Percentiles rank a stretch among this genome's conserved stretches.
phyloP scores from a whole-genome alignment of 2,888 invertebrate species.

The Thera britannica region DNA sequence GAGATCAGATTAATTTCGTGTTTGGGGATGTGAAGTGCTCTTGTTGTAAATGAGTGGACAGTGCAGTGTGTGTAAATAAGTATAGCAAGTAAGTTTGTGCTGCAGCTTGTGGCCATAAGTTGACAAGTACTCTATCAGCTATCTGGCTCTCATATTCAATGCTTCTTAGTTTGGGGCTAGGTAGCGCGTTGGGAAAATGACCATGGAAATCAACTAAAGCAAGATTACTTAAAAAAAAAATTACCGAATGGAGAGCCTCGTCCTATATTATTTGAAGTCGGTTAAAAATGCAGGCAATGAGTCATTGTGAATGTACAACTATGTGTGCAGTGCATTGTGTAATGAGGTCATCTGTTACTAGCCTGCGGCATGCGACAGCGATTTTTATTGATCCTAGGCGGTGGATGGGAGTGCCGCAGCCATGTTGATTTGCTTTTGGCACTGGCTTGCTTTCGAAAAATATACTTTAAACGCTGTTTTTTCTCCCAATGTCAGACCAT shows the following conservation, averaged over 20 bases:
- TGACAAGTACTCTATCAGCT: too few relatives aligned
- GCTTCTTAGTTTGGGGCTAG: too few relatives aligned
- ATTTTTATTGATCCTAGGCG: slow-evolving; percentile 26
- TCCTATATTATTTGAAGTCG: too few relatives aligned
- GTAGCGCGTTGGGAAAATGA: too few relatives aligned
- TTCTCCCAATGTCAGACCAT: too few relatives aligned
- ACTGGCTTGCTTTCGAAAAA: neutral
- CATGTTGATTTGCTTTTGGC: neutral
- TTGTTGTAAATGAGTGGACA: slow-evolving; percentile 13
- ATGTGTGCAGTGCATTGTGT: slow-evolving; percentile 9
- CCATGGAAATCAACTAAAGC: too few relatives aligned
- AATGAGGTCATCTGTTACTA: slow-evolving; percentile 17
- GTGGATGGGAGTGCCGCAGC: slow-evolving; percentile 1
- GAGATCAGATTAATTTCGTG: slow-evolving; percentile 39
- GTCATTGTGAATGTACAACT: slow-evolving; percentile 14
- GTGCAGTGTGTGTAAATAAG: neutral
- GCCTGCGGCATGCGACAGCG: slow-evolving; percentile 15
- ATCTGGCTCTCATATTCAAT: too few relatives aligned
- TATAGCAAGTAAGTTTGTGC: neutral
- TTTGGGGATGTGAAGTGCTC: slow-evolving; percentile 22
- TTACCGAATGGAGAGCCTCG: too few relatives aligned
- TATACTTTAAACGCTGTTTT: too few relatives aligned
- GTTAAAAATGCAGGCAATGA: slow-evolving; percentile 9
- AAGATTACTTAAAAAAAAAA: too few relatives aligned
- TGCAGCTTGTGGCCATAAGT: too few relatives aligned